Conservation (phyloP, 1,140 invertebrate species). For the Lasioglossum baleicum region DNA sequence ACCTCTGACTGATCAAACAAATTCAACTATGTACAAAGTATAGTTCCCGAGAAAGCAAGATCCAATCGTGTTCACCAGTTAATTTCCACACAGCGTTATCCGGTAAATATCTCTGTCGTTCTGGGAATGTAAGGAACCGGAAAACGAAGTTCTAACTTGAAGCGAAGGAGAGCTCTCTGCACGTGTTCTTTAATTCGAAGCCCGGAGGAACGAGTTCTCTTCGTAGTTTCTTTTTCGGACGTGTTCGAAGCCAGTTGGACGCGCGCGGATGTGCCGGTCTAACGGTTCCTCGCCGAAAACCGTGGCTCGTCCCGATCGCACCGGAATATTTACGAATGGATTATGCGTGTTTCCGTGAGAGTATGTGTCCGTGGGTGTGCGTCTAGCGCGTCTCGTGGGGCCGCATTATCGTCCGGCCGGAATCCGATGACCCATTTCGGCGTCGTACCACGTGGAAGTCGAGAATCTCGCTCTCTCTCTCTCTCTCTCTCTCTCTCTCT, state of each 20-base stretch:
- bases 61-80: too few species aligned
- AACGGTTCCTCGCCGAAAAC: slow-evolving; percentile 43
- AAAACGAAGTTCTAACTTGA: neutral
- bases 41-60: too few species aligned
- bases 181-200: neutral
- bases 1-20: too few species aligned
- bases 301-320: neutral
- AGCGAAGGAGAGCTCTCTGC: neutral
- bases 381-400: neutral
- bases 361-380: too few species aligned
- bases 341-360: too few species aligned
- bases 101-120: too few species aligned
- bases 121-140: neutral
- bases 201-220: slow-evolving; percentile 25
- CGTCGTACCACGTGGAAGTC: slow-evolving; percentile 12
- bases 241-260: neutral
- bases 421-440: slow-evolving; percentile 48
- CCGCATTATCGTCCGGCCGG: slow-evolving; percentile 22
- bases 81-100: too few species aligned
- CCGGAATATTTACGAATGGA: slow-evolving; percentile 36
- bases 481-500: too few species aligned
- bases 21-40: too few species aligned
- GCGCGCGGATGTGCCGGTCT: slow-evolving; percentile 19
- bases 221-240: slow-evolving; percentile 17
- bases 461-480: too few species aligned